Base-by-base conservation (phyloP, 2,888 invertebrate genomes). In the Xestia sexstrigata region DNA sequence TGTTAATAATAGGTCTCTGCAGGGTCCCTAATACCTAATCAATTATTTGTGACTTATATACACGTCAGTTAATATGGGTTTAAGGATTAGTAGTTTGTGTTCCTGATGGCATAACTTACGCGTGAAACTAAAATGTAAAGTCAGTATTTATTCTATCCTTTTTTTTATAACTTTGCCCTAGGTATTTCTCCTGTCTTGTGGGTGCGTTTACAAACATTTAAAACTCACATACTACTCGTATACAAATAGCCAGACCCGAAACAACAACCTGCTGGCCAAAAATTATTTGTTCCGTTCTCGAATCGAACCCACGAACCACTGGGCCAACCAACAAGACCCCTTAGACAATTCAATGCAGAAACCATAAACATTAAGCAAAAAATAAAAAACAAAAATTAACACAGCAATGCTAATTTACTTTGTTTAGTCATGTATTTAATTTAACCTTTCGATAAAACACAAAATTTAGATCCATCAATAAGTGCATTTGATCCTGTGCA, bases 381-480 rank as follows among this genome's bases (percentile, higher is more conserved):
- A 63, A 30, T 11, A 52, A 13, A 47, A 70, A 70, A 55, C 39
- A 55, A 0, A 42, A 58, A 49, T 65, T 35, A 58, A 49, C 73
- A 78, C 42, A 42, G 9, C 17, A 26, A 58, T 2, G 65, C 1
- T 35, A 80, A 66, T 52, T 52, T 78, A 35, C 20, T 78, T 78
- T 78, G 63, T 78, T 78, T 63, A 55, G 39, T 26, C 15, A 58
- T 42, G 39, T 52, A n/a, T 60, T 52, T 47, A 42, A 72, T 47
- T 68, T 58, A 45, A 67, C 55, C 15, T 62, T 74, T 62, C 35
- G 23, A 45, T 30, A 45, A 62, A 35, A 73, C 4, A 26, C 1
- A 26, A 42, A 11, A 7, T 26, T 35, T 42, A 0, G 9, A 39
- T 58, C 15, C 20, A 35, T 26, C 15, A 45, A 35, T 20, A 23